phyloP scores from a whole-genome alignment of 2,113 vertebrate genomes.

The Etia nguti region DNA sequence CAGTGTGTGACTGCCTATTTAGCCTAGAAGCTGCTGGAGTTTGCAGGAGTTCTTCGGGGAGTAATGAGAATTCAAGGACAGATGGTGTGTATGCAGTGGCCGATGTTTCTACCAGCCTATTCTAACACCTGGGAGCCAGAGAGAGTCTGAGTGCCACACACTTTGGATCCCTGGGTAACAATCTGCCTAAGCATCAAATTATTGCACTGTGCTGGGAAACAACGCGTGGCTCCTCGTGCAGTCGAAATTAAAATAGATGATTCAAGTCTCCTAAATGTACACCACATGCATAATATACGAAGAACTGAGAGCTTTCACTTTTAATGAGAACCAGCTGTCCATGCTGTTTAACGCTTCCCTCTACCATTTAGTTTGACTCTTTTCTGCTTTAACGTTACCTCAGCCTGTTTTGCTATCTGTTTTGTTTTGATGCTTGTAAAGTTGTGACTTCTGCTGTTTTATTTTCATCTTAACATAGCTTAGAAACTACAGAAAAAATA shows the following conservation, averaged over 20 bases:
- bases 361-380: background rate
- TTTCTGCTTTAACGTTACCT: background rate
- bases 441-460: background rate
- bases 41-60: background rate
- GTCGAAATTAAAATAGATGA: background rate
- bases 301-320: background rate
- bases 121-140: slow-evolving; percentile 5
- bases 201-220: slow-evolving; percentile 5
- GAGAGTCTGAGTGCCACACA: background rate
- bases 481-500: background rate
- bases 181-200: slow-evolving; percentile 15
- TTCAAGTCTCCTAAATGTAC: background rate
- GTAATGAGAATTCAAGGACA: slow-evolving; percentile 32
- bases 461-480: background rate
- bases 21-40: background rate
- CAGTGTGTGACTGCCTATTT: background rate
- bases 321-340: slow-evolving; percentile 7
- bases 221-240: background rate
- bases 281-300: background rate
- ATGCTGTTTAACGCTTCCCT: background rate
- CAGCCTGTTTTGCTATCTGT: background rate
- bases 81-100: slow-evolving; percentile 12
- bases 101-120: background rate
- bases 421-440: background rate
- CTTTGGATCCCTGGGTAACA: slow-evolving; percentile 9